These are phyloP conservation scores for Drosophila ambigua DNA, from an alignment of 1,140 invertebrate genomes.

Conservation along the genomic window DNA sequence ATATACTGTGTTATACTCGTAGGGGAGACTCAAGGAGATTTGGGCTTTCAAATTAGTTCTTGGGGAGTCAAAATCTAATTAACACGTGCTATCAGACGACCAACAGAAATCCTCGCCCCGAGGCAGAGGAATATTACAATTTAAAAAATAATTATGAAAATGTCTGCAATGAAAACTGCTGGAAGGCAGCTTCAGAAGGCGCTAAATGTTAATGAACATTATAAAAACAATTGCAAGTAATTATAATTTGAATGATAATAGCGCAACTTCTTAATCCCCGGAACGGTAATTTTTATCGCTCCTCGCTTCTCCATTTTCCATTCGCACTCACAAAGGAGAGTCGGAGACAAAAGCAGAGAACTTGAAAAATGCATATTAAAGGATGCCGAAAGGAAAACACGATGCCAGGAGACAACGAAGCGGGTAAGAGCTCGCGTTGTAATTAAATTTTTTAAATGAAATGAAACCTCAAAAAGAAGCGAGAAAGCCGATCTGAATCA, in stretches of 20 bases:
- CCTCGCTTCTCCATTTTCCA: slow-evolving; percentile 8
- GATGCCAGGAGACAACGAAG: slow-evolving; percentile 22
- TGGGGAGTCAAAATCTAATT: slow-evolving; percentile 62
- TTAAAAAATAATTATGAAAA: slow-evolving; percentile 81
- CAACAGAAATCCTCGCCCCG: slow-evolving; percentile 60
- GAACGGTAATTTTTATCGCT: slow-evolving; percentile 75
- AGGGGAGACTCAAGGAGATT: slow-evolving; percentile 16
- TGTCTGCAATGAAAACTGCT: slow-evolving; percentile 66
- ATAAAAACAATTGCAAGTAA: slow-evolving; percentile 81
- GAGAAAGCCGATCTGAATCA: slow-evolving; percentile 35
- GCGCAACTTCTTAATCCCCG: slow-evolving; percentile 80
- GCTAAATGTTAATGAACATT: slow-evolving; percentile 82
- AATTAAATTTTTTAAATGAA: slow-evolving; percentile 69
- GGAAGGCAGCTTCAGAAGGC: slow-evolving; percentile 64
- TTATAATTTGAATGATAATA: slow-evolving; percentile 83
- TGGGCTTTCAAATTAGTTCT: not conserved
- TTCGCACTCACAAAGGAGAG: slow-evolving; percentile 35
- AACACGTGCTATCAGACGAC: slow-evolving; percentile 71
- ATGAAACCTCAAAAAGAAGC: slow-evolving; percentile 66
- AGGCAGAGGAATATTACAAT: slow-evolving; percentile 71
- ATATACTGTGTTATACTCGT: slow-evolving; percentile 1
- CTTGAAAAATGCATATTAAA: slow-evolving; percentile 71
- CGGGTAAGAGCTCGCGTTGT: slow-evolving; percentile 27
- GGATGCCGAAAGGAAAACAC: slow-evolving; percentile 42
- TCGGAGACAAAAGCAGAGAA: slow-evolving; percentile 54